phyloP scores from a whole-genome alignment of 1,140 invertebrate species.

The Andrena cerasifolii region DNA sequence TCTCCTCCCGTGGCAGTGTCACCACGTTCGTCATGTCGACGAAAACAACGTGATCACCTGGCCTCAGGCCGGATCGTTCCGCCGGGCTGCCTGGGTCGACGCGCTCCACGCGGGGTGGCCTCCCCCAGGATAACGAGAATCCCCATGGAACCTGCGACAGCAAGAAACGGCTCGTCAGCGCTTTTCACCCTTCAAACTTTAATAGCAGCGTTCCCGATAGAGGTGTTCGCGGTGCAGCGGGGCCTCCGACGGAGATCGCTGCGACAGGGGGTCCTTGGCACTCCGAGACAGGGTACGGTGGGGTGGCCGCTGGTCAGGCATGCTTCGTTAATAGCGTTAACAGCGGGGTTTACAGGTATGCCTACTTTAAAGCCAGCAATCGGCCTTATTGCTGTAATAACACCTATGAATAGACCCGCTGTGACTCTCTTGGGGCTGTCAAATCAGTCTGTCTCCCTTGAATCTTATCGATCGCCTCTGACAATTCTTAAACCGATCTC shows the following conservation, averaged over 20 bases:
- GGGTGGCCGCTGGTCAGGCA: no score
- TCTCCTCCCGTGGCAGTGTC: constrained; percentile 90
- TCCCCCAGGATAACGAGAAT: constrained; percentile 95
- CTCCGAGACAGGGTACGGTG: not conserved
- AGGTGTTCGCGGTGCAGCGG: not conserved
- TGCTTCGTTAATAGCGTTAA: not conserved
- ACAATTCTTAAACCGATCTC: no score
- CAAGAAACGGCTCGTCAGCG: not conserved
- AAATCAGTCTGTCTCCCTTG: no score
- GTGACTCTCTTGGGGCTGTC: not conserved
- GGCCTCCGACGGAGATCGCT: not conserved
- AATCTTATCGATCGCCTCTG: no score
- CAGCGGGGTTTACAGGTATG: not conserved
- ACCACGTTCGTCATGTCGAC: constrained; percentile 93
- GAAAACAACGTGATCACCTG: constrained; percentile 93
- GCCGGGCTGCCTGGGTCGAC: constrained; percentile 92
- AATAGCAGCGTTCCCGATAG: not conserved
- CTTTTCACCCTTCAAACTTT: not conserved
- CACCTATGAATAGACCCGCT: not conserved
- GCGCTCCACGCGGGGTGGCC: constrained; percentile 93
- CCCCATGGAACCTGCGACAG: constrained; percentile 78
- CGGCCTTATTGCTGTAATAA: not conserved
- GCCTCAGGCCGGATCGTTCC: constrained; percentile 89
- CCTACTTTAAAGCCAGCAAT: not conserved
- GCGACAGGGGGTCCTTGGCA: not conserved